Conservation (phyloP, 2,797 vertebrate species). For the Enteromius afrohamiltoni region DNA sequence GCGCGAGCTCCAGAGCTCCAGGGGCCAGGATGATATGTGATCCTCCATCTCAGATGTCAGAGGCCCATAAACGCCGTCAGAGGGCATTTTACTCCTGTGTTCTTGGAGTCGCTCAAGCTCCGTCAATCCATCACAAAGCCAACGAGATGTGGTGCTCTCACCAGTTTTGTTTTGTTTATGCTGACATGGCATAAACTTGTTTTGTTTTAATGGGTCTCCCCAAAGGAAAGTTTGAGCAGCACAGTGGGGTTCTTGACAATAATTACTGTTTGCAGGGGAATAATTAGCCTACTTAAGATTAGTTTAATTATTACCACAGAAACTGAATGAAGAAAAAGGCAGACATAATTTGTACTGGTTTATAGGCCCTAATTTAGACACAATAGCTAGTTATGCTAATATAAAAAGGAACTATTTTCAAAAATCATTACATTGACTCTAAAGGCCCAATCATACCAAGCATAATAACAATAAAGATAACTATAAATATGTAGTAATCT, state of each 20-base stretch:
- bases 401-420: background rate
- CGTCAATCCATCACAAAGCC: conserved; percentile 23
- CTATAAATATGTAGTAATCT: no score
- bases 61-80: conserved; percentile 26
- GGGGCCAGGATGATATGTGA: conserved; percentile 72
- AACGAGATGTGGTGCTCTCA: conserved; percentile 22
- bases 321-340: background rate
- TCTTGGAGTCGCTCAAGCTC: conserved; percentile 24
- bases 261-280: background rate
- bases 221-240: background rate
- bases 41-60: conserved; percentile 77
- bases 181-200: background rate
- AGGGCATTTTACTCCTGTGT: conserved; percentile 32
- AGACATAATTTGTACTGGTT: background rate
- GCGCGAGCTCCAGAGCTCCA: conserved; percentile 65
- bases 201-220: background rate
- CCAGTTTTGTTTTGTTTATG: conserved; percentile 25
- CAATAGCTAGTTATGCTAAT: background rate
- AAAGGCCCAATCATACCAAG: background rate
- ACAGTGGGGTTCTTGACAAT: conserved; percentile 15
- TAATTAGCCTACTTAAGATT: background rate
- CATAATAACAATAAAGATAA: no score
- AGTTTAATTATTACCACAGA: background rate
- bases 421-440: background rate
- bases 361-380: no score